Evolutionary conservation across 2,797 vertebrate genomes (phyloP).

Genomic region (Sphaeramia orbicularis): DNA sequence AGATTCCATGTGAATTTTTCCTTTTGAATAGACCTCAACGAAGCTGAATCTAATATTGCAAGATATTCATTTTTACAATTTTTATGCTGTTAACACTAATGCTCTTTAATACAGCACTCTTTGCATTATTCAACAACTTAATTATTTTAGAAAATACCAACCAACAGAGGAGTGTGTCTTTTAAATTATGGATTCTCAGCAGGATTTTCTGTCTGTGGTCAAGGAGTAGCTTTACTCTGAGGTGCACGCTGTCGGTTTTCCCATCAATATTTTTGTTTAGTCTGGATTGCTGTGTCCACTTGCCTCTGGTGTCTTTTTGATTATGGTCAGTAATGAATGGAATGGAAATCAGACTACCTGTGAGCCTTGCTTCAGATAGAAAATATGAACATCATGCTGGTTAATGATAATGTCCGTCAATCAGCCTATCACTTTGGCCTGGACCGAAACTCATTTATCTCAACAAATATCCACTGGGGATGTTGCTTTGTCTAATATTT

Average conservation of each 20-base stretch:
- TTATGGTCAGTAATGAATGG: too few relatives aligned
- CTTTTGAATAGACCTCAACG: neutral
- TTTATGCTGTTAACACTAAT: conserved; percentile 9
- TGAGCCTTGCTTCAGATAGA: too few relatives aligned
- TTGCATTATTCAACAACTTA: neutral
- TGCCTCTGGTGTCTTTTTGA: neutral
- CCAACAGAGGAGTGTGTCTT: neutral
- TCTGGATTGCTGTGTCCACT: neutral
- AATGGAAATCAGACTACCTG: too few relatives aligned
- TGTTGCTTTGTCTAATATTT: too few relatives aligned
- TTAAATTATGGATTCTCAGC: neutral
- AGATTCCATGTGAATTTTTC: conserved; percentile 26
- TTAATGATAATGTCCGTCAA: too few relatives aligned
- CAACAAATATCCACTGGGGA: too few relatives aligned
- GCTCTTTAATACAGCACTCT: neutral
- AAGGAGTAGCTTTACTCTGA: neutral
- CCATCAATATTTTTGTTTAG: neutral
- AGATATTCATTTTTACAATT: conserved; percentile 7
- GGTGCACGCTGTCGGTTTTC: neutral
- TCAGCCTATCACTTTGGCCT: too few relatives aligned
- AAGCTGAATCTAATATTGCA: conserved; percentile 1
- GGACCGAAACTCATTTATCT: too few relatives aligned
- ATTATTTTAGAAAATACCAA: neutral
- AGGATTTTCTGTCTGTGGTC: neutral
- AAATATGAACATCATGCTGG: too few relatives aligned